Evolutionary conservation across 2,113 vertebrate species (phyloP), one percentile per base, ranked within the genome.

Genomic region (Corythoichthys intestinalis): DNA sequence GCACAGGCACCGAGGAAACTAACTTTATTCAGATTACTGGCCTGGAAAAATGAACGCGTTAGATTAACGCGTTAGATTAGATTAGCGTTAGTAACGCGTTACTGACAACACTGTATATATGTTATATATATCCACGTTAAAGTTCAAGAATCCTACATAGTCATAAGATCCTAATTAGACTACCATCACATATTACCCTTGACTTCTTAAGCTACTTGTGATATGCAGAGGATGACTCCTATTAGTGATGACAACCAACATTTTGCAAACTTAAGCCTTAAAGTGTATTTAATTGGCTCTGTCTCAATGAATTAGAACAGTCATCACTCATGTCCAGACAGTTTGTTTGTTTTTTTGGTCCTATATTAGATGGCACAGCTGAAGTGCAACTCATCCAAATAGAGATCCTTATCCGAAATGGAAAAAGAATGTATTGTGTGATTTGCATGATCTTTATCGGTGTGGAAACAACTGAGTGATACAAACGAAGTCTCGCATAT

Each of bases 401-500:
- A 2, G 39, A 47, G 44, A 63, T 47, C 44, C 11, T 62, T 6
- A 58, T 58, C 34, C 6, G 12, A 57, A 57, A 14, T 4, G 34
- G 56, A 37, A 37, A 58, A 53, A 57, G 11, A 37, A 58, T 58
- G 35, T 34, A 37, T 37, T 57, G 9, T 60, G 14, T 14, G 52
- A 8, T 53, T 53, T 15, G 35, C 5, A 39, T 6, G 58, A 41
- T 46, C 59, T 61, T n/a, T 63, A 63, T 63, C n/a, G 6, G 61
- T 46, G 61, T 46, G 41, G 60, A 46, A 62, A 58, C n/a, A 63
- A 65, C 65, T 56, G 47, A 35, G 34, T 58, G 56, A 28, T 5
- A 46, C 20, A 46, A 63, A 72, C 52, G 73, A 66, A 73, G 62
- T 53, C 13, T 65, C 20, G 38, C 11, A 20, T 58, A 37, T 57